These are phyloP conservation scores for Lamproptera curius DNA, from an alignment of 2,888 invertebrate species.

Conservation along the genomic window DNA sequence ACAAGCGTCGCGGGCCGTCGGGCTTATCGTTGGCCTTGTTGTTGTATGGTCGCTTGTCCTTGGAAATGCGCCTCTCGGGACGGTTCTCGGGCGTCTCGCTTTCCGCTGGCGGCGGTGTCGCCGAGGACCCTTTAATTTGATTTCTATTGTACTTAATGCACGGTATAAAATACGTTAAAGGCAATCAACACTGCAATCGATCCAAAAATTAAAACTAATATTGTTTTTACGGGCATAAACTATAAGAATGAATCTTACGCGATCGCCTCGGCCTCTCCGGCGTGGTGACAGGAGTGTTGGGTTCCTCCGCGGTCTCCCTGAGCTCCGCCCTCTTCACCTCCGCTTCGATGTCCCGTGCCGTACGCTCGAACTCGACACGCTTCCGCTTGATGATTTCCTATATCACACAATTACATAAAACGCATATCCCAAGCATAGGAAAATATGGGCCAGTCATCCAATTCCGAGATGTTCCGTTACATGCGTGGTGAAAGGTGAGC, in stretches of 20 bases:
- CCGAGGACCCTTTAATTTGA: constrained; percentile 56
- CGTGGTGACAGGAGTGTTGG: constrained; percentile 36
- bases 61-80: constrained; percentile 49
- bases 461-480: no score
- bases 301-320: constrained; percentile 53
- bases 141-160: no score
- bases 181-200: no score
- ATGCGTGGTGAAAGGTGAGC: no score
- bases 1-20: constrained; percentile 51
- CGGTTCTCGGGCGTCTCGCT: constrained; percentile 58
- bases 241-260: constrained; percentile 30
- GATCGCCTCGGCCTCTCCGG: constrained; percentile 31
- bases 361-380: constrained; percentile 83
- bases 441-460: no score
- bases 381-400: constrained; percentile 81
- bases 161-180: no score
- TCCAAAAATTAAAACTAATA: no score
- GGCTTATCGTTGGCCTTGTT: constrained; percentile 52
- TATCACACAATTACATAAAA: background rate
- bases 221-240: no score
- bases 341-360: constrained; percentile 87
- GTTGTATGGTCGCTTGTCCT: constrained; percentile 48
- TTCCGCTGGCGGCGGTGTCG: constrained; percentile 57
- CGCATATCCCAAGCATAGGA: no score
- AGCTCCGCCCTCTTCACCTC: constrained; percentile 80